phyloP scores from a whole-genome alignment of 1,140 invertebrate genomes.

The Protaetia brevitarsis region DNA sequence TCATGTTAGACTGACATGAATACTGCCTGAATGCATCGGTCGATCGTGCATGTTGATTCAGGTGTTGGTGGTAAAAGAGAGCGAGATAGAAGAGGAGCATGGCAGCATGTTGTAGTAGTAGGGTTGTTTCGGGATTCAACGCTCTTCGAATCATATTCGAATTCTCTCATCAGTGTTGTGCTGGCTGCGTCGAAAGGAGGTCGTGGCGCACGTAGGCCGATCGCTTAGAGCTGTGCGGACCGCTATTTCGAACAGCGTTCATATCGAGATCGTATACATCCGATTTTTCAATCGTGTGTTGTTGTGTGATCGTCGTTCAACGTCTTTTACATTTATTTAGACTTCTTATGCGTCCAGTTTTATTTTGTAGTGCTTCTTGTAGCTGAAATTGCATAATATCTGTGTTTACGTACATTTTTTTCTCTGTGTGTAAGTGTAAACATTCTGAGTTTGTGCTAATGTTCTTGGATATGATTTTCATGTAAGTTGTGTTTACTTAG shows the following conservation, averaged over 20 bases:
- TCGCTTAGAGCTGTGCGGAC: not conserved
- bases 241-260: not conserved
- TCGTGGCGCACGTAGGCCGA: not conserved
- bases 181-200: not conserved
- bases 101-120: constrained; percentile 2
- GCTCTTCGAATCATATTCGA: constrained; percentile 14
- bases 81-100: not conserved
- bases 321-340: not conserved
- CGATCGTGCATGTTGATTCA: constrained; percentile 32
- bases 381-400: not conserved
- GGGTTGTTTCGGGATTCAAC: constrained; percentile 17
- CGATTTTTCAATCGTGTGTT: constrained; percentile 1
- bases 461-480: constrained; percentile 1
- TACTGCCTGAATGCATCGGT: constrained; percentile 27
- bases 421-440: not conserved
- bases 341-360: not conserved
- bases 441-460: not conserved
- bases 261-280: not conserved
- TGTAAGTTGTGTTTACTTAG: not conserved
- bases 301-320: not conserved
- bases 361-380: constrained; percentile 4
- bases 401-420: not conserved
- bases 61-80: constrained; percentile 26
- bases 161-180: constrained; percentile 3
- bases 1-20: constrained; percentile 27